phyloP scores from a whole-genome alignment of 2,888 invertebrate genomes.

The Ormyrus labotus region DNA sequence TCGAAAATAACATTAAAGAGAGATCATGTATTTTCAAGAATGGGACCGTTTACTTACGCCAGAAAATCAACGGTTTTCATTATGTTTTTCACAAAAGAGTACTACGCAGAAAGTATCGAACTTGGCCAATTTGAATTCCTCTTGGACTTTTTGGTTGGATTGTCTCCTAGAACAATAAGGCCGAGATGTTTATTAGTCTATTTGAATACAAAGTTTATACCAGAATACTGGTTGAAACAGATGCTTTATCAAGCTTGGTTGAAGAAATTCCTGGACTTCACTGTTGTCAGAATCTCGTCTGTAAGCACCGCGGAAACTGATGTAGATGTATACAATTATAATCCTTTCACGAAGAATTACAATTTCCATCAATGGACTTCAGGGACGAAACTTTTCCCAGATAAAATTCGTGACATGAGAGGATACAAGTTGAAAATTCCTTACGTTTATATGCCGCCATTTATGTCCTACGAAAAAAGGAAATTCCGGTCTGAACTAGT shows the following conservation, averaged over 20 bases:
- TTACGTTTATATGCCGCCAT: constrained; percentile 16
- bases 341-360: not conserved
- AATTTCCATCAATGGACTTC: not conserved
- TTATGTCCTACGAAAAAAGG: not conserved
- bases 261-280: constrained; percentile 24
- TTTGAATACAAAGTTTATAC: not conserved
- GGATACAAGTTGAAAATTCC: constrained; percentile 11
- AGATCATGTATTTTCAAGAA: not conserved
- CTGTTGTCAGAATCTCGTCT: constrained; percentile 4
- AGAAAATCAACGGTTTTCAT: constrained; percentile 12
- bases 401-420: constrained; percentile 27
- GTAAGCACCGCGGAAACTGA: not conserved
- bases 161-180: constrained; percentile 18
- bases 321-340: constrained; percentile 2
- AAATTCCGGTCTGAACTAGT: not conserved
- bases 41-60: constrained; percentile 5
- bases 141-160: constrained; percentile 1
- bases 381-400: not conserved
- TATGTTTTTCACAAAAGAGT: not conserved
- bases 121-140: not conserved
- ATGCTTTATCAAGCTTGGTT: constrained; percentile 13
- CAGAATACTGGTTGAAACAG: not conserved
- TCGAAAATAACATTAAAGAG: not conserved
- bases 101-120: constrained; percentile 2
- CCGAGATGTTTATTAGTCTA: constrained; percentile 14